Conservation (phyloP, 23 tunicate genomes). For the Trididemnum clinides region DNA sequence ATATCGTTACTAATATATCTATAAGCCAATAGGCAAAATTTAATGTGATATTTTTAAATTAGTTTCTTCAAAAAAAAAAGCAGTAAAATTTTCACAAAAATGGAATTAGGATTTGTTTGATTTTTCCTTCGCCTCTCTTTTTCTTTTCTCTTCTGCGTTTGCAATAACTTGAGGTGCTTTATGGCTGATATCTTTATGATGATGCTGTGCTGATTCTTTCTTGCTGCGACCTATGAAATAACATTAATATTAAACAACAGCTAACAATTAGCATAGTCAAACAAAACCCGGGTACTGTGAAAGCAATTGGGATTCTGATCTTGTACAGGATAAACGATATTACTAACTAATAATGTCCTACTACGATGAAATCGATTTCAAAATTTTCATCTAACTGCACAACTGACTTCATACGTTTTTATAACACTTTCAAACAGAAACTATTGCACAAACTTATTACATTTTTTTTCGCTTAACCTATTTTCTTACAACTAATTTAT, state of each 20-base stretch:
- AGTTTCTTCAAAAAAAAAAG: neutral
- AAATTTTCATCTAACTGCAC: too few species aligned
- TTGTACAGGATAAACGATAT: too few species aligned
- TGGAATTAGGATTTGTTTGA: neutral
- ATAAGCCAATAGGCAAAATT: neutral
- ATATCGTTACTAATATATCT: neutral
- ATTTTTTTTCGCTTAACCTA: too few species aligned
- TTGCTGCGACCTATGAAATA: slow-evolving; percentile 53
- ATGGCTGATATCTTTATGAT: slow-evolving; percentile 44
- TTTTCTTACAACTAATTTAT: too few species aligned
- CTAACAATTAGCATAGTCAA: too few species aligned
- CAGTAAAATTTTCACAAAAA: neutral
- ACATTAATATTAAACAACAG: neutral
- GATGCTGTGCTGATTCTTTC: slow-evolving; percentile 69
- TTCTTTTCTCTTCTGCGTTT: slow-evolving; percentile 66
- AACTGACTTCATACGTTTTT: too few species aligned
- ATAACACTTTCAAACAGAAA: too few species aligned
- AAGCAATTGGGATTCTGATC: too few species aligned
- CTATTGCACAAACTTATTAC: too few species aligned
- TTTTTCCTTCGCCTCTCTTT: slow-evolving; percentile 49
- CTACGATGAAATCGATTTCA: too few species aligned
- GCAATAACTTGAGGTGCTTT: slow-evolving; percentile 54
- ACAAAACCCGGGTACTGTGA: too few species aligned
- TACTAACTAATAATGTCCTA: too few species aligned
- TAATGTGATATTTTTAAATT: neutral